A percentile compares a stretch with the other conserved stretches of the same genome.
phyloP scores from a whole-genome alignment of 1,140 invertebrate genomes.

The Nebria ingens region DNA sequence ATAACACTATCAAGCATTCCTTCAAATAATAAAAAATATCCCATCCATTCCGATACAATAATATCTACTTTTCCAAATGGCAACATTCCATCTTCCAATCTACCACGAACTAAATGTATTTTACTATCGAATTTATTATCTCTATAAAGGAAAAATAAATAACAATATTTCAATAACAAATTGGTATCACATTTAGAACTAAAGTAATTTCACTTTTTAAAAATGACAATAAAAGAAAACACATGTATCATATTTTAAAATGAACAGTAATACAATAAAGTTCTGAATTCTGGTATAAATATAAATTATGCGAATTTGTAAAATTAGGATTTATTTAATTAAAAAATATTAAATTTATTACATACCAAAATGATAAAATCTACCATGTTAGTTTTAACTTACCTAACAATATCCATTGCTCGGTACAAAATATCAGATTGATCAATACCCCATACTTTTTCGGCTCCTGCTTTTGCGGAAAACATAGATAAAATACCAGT shows the following conservation, averaged over 20 bases:
- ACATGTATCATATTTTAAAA: too few relatives aligned
- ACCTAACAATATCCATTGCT: slow-evolving; percentile 67
- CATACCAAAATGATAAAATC: too few relatives aligned
- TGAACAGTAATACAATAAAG: too few relatives aligned
- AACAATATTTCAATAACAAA: slow-evolving; percentile 13
- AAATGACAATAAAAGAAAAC: too few relatives aligned
- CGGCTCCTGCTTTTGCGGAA: slow-evolving; percentile 85
- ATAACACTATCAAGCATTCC: slow-evolving; percentile 94
- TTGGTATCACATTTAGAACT: slow-evolving; percentile 18
- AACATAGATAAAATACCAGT: slow-evolving; percentile 94
- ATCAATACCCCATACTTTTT: slow-evolving; percentile 85
- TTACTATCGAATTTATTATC: slow-evolving; percentile 54
- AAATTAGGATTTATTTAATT: too few relatives aligned
- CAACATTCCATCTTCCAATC: slow-evolving; percentile 81
- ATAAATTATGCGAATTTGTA: too few relatives aligned
- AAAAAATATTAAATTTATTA: too few relatives aligned
- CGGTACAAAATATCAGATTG: slow-evolving; percentile 76
- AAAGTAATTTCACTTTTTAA: slow-evolving; percentile 23
- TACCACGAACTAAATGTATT: slow-evolving; percentile 60
- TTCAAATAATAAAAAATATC: slow-evolving; percentile 96
- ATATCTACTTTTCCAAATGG: slow-evolving; percentile 81
- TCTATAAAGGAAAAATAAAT: slow-evolving; percentile 27
- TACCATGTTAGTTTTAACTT: not conserved
- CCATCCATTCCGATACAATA: slow-evolving; percentile 99
- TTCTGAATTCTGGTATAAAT: too few relatives aligned